Conservation (phyloP, 2,797 vertebrate genomes). For the Echiichthys vipera region DNA sequence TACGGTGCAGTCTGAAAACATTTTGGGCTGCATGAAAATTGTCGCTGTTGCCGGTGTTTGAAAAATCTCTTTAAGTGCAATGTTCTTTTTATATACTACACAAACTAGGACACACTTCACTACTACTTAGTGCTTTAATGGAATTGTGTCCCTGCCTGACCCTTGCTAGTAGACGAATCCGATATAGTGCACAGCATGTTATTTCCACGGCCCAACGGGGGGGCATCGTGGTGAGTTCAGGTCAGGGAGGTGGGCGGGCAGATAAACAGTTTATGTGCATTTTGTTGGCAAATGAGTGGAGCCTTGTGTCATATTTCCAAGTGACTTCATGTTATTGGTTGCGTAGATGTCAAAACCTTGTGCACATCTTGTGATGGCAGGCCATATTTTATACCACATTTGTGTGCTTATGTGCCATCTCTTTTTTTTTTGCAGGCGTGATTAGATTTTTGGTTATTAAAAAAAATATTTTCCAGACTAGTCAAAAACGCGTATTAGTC, state of each 20-base stretch:
- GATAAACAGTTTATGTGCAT: background rate
- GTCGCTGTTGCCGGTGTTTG: background rate
- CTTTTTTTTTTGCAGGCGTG: background rate
- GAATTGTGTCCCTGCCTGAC: slow-evolving; percentile 26
- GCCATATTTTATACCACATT: background rate
- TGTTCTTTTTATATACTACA: slow-evolving; percentile 30
- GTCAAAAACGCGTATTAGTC: too few species aligned
- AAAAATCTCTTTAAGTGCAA: slow-evolving; percentile 1
- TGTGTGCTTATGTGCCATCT: background rate
- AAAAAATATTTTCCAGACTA: too few species aligned
- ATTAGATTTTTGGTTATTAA: background rate
- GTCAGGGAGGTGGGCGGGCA: background rate
- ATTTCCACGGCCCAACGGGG: slow-evolving; percentile 15
- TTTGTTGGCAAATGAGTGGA: background rate
- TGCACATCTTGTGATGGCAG: background rate
- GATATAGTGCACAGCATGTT: slow-evolving; percentile 10
- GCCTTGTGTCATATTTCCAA: background rate
- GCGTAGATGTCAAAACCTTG: background rate
- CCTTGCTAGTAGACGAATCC: slow-evolving; percentile 10
- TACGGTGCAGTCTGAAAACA: background rate
- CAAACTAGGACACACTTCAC: slow-evolving; percentile 9
- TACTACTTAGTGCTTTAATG: slow-evolving; percentile 26
- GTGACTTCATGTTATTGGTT: background rate
- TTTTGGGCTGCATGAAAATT: background rate
- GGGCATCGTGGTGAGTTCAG: slow-evolving; percentile 21